Base-by-base conservation (phyloP, 2,797 vertebrate genomes). In the Diceros bicornis region DNA sequence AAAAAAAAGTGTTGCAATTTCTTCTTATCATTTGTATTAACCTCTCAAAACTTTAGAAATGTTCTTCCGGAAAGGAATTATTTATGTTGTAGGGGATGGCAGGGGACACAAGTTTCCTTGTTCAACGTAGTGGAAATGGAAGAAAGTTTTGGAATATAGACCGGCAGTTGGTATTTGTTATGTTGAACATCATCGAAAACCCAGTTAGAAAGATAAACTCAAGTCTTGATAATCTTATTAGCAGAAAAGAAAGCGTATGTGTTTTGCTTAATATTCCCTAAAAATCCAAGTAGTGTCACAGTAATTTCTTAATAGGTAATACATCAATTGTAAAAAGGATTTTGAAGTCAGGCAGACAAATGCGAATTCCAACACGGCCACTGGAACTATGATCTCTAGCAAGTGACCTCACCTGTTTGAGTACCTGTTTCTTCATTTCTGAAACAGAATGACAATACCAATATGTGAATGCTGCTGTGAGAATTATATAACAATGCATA, bases 201-300 rank as follows among this genome's bases (percentile, higher is more conserved):
- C 41, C 23, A 89, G 52, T 69, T 52, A 77, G 41, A 82, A 78
- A 83, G 71, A 92, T 78, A 82, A 88, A 93, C 34, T 78, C 21
- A 14, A 41, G 27, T 7, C 50, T 82, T 7, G 34, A 79, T 41
- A 3, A 91, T 55, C 27, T 77, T 27, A 69, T 84, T 78, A 91
- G 52, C 11, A n/a, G 18, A 69, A 88, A 89, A 41, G 11, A 50
- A 86, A 64, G 52, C 41, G 7, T 27, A 3, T 61, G 14, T 75
- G 13, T 32, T 59, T 91, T 86, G 50, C 14, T 50, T 75, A 69
- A 12, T 41, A 55, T 2, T 44, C 16, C 37, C 44, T 82, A 59
- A n/a, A 91, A 81, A 77, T 27, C 21, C 29, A 85, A 81, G 16
- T 1, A 50, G 0, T 8, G 6, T 34, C 44, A 4, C 6, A 21